Evolutionary conservation across 37 sponge, comb jelly and placozoan genomes (phyloP).

Genomic region (Tethya wilhelma): DNA sequence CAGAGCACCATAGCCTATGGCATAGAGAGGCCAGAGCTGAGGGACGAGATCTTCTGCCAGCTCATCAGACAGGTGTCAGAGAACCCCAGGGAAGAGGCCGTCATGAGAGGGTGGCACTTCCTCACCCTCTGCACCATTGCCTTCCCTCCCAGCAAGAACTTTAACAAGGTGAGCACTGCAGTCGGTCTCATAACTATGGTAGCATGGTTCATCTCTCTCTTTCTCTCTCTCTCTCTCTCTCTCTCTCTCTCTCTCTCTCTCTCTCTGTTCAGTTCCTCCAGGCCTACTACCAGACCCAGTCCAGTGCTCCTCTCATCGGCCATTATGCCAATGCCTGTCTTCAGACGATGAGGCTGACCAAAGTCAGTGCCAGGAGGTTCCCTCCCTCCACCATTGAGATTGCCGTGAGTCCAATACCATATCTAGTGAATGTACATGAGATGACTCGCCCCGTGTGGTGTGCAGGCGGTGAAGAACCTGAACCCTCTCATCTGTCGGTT

Average conservation of each 20-base stretch:
- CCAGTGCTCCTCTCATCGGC: conserved; percentile 40
- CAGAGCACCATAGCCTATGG: conserved; percentile 95
- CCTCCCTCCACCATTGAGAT: conserved; percentile 95
- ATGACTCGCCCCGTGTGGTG: background rate
- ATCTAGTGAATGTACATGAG: background rate
- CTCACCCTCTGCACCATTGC: conserved; percentile 87
- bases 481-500: conserved; percentile 92
- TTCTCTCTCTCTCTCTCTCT: background rate
- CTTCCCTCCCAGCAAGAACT: conserved; percentile 86
- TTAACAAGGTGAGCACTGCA: conserved; percentile 79
- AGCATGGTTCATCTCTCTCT: too few relatives aligned
- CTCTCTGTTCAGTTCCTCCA: conserved; percentile 72
- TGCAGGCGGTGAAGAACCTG: conserved; percentile 77
- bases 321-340: conserved; percentile 73
- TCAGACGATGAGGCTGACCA: conserved; percentile 76
- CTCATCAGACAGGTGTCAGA: conserved; percentile 89
- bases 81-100: conserved; percentile 81
- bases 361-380: conserved; percentile 67
- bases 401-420: conserved; percentile 63
- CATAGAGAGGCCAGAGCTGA: conserved; percentile 88
- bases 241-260: background rate
- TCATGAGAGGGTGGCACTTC: conserved; percentile 85
- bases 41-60: conserved; percentile 96
- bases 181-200: background rate
- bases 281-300: conserved; percentile 71